Percentiles rank a stretch among this genome's conserved stretches.
Conservation (phyloP, 2,113 vertebrate genomes). For the Phodopus roborovskii region DNA sequence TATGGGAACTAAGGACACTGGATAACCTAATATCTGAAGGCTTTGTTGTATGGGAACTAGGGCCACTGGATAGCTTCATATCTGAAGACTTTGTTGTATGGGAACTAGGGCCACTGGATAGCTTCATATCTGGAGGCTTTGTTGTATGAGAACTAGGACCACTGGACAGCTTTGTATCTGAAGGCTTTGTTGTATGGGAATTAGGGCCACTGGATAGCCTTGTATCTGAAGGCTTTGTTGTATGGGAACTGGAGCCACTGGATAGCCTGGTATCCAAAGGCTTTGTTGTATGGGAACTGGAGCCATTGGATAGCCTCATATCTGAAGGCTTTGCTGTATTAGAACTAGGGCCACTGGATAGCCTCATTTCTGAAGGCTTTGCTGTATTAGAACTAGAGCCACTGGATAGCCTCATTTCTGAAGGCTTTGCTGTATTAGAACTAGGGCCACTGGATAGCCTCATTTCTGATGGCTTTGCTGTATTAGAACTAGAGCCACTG, state of each 20-base stretch:
- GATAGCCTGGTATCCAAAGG: fast-evolving
- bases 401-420: background rate
- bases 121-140: fast-evolving
- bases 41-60: background rate
- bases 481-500: background rate
- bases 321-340: background rate
- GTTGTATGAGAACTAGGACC: fast-evolving
- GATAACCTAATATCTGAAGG: background rate
- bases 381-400: fast-evolving
- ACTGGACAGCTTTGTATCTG: background rate
- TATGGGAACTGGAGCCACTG: fast-evolving
- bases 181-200: background rate
- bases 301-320: fast-evolving
- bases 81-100: background rate
- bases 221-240: background rate
- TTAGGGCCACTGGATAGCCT: background rate
- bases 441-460: background rate
- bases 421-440: background rate
- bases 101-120: background rate
- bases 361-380: background rate
- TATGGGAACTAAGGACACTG: background rate
- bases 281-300: too few species aligned
- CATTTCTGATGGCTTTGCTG: background rate
- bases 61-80: too few species aligned
- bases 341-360: background rate